phyloP scores from a whole-genome alignment of 2,113 vertebrate genomes.

The Serinus canaria region DNA sequence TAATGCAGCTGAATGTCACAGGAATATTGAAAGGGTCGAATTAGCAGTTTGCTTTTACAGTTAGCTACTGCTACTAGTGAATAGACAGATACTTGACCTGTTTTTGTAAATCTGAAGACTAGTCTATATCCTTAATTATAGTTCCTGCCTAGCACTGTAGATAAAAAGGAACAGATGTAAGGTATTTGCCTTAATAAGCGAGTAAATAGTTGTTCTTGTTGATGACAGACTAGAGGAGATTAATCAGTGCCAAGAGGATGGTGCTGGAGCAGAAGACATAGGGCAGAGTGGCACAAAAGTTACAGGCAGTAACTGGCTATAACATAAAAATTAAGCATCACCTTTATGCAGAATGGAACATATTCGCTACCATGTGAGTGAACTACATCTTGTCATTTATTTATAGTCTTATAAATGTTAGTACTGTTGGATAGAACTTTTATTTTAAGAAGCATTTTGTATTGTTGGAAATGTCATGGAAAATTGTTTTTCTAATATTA shows the following conservation, averaged over 20 bases:
- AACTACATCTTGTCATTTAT: neutral
- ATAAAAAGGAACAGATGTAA: neutral
- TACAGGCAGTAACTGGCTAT: neutral
- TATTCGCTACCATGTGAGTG: neutral
- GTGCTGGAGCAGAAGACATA: neutral
- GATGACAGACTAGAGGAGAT: neutral
- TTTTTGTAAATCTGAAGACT: neutral
- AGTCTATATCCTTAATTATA: neutral
- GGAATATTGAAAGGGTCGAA: neutral
- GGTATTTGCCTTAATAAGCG: conserved; percentile 16
- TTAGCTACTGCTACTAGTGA: neutral
- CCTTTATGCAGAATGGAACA: neutral
- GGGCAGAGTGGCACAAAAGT: fast-evolving
- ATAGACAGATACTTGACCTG: neutral
- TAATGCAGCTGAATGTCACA: neutral
- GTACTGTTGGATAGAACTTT: neutral
- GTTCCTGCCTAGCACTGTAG: neutral
- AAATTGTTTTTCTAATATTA: neutral
- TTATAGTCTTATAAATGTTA: neutral
- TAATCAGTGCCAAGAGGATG: neutral
- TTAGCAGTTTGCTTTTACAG: neutral
- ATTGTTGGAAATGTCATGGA: neutral
- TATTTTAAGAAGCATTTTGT: neutral
- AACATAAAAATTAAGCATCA: neutral
- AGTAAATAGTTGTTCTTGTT: neutral